A percentile compares a stretch with the other conserved stretches of the same genome.
phyloP scores from a whole-genome alignment of 2,113 vertebrate genomes.

The Ifrita kowaldi region DNA sequence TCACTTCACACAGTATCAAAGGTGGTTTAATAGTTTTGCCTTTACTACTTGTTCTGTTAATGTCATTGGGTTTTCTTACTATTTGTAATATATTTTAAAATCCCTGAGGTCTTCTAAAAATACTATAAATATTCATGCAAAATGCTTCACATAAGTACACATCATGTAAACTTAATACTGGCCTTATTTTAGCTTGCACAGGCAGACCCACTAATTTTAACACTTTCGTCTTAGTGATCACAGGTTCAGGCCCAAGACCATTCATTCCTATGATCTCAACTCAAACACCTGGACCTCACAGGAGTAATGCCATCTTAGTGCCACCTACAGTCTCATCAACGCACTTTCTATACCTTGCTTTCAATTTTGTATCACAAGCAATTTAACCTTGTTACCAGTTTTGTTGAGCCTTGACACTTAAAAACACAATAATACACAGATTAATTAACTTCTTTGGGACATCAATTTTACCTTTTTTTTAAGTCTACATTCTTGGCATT shows the following conservation, averaged over 20 bases:
- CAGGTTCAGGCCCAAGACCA: neutral
- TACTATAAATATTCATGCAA: neutral
- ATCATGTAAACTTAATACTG: neutral
- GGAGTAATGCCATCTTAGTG: neutral
- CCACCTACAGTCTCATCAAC: neutral
- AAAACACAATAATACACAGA: neutral
- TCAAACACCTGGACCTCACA: neutral
- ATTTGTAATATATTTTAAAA: neutral
- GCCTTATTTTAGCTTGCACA: neutral
- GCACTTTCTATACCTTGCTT: neutral
- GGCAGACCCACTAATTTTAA: neutral
- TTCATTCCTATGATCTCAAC: neutral
- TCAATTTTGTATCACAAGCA: neutral
- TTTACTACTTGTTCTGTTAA: neutral
- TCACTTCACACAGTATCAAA: neutral
- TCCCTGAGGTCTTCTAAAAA: neutral
- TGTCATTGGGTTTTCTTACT: neutral
- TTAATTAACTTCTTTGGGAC: neutral
- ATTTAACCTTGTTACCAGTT: neutral
- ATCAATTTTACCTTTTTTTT: neutral
- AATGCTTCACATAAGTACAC: neutral
- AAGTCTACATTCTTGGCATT: neutral
- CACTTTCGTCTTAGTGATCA: neutral
- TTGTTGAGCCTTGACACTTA: neutral
- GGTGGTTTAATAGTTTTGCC: neutral